Percentiles rank a stretch among this genome's conserved stretches.
Evolutionary conservation across 2,797 vertebrate genomes (phyloP).

Genomic region (Rhinogobio ventralis): DNA sequence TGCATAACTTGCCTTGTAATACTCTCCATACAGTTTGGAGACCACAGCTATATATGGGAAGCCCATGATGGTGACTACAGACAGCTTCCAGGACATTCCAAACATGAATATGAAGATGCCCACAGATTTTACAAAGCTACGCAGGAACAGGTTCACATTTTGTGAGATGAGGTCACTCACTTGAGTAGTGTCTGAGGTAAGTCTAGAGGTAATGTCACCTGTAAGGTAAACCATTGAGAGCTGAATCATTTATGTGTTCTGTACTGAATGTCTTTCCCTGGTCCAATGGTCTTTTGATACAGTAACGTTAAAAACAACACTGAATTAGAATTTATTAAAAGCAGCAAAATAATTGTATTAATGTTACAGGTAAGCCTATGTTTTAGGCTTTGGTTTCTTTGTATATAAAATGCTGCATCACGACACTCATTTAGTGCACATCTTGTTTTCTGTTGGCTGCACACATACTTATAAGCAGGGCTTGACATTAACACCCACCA

Average conservation of each 20-base stretch:
- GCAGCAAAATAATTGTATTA: neutral
- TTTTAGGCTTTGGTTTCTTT: neutral
- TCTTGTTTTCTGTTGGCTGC: neutral
- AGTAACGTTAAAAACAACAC: neutral
- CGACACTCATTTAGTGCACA: neutral
- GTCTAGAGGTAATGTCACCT: conserved; percentile 95
- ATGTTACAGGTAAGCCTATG: neutral
- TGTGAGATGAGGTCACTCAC: conserved; percentile 94
- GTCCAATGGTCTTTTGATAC: neutral
- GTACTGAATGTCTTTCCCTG: neutral
- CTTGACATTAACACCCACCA: too few species aligned
- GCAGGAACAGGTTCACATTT: conserved; percentile 92
- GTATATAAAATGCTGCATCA: neutral
- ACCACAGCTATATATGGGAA: conserved; percentile 91
- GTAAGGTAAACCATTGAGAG: conserved; percentile 48
- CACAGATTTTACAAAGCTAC: conserved; percentile 83
- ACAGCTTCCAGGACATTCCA: conserved; percentile 93
- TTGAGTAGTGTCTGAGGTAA: conserved; percentile 94
- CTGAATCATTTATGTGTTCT: conserved; percentile 40
- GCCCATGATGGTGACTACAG: conserved; percentile 90
- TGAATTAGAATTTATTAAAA: neutral
- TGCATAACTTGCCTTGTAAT: conserved; percentile 86
- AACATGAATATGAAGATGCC: conserved; percentile 94
- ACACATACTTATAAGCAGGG: neutral
- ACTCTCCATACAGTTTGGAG: conserved; percentile 89